These are phyloP conservation scores for Lepilemur ruficaudatus DNA, from an alignment of 2,797 vertebrate genomes.

Conservation along the genomic window DNA sequence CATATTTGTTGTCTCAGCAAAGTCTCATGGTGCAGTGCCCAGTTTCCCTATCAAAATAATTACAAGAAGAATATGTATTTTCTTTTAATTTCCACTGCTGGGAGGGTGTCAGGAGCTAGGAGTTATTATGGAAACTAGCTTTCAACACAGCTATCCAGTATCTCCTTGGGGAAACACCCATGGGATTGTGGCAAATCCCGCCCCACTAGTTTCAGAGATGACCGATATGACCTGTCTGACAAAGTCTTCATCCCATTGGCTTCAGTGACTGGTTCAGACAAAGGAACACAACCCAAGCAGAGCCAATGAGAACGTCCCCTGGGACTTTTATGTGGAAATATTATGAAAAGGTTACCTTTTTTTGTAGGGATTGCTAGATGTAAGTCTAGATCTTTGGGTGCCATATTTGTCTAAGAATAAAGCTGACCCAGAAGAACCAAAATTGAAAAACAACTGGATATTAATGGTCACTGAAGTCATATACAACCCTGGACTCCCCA, in stretches of 20 bases:
- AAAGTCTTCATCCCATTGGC: not conserved
- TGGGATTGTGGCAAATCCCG: not conserved
- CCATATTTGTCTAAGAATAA: not conserved
- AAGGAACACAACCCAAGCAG: not conserved
- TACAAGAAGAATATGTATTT: conserved; percentile 41
- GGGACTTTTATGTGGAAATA: not conserved
- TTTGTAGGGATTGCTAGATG: not conserved
- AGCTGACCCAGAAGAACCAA: not conserved
- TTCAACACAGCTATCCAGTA: not conserved
- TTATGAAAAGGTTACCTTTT: not conserved
- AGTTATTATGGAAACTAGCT: not conserved
- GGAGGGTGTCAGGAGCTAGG: not conserved
- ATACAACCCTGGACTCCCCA: not conserved
- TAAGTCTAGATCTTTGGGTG: not conserved
- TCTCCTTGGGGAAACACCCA: not conserved
- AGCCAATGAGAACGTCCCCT: not conserved
- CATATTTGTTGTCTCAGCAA: not conserved
- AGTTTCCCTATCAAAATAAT: conserved; percentile 63
- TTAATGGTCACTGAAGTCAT: not conserved
- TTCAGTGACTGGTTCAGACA: not conserved
- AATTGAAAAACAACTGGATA: not conserved
- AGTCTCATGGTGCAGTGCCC: conserved; percentile 6
- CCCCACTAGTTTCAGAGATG: not conserved
- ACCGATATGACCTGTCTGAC: not conserved
- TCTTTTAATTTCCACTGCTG: conserved; percentile 40